Evolutionary conservation across 2,888 invertebrate species (phyloP), one percentile per base, ranked within the genome.

Genomic region (Apodemia mormo): DNA sequence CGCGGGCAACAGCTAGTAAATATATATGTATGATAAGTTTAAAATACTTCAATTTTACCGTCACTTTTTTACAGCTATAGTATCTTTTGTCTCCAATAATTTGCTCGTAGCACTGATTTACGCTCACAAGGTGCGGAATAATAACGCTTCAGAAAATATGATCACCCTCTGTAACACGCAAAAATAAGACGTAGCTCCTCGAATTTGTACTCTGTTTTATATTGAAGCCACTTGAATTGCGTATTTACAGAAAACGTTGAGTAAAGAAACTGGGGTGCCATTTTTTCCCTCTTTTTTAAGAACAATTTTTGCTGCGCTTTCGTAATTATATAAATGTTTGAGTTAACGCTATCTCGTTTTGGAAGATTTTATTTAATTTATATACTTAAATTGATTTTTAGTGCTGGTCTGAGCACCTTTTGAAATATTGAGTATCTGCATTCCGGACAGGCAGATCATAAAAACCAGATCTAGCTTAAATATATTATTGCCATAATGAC

Each of bases 121-220:
- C 93, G 93, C 90, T 88, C 92, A 88, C 93, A 90, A 91, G 92
- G 92, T 92, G 93, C 92, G 90, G 91, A 92, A 90, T 91, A 93
- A 93, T 93, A 92, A 91, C 81, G 87, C 85, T 87, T 86, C 83
- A 87, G 82, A 87, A 89, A 92, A 91, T 76, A 91, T 89, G 87
- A 88, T 88, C 85, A 86, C 82, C 82, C 83, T 79, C 76, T 37
- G 52, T 43, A 30, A 58, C 77, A 76, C 66, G 68, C 75, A 54
- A 88, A 86, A 82, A 75, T 80, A 33, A 14, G 61, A 33, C 61
- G 72, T 72, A 75, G 80, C 81, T 77, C 87, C 82, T 77, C 58
- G 9, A 74, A 64, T 71, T 43, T 72, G 49, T 69, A 76, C 81
- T 87, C 82, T 84, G 82, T 75, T 78, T 77, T 78, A 52, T 82